Evolutionary conservation across 2,113 vertebrate species (phyloP).

Genomic region (Peromyscus polionotus): DNA sequence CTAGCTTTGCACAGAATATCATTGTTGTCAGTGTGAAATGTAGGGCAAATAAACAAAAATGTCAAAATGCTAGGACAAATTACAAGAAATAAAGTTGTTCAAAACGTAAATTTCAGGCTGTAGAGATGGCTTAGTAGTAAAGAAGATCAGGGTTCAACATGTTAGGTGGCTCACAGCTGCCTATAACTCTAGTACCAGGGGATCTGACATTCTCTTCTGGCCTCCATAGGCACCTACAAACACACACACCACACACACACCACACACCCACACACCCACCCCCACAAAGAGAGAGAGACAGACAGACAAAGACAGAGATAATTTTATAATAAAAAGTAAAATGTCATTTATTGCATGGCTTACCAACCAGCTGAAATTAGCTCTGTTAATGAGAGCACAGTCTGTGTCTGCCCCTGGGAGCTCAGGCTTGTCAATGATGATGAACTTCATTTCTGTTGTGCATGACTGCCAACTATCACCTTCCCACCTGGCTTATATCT

Average conservation of each 20-base stretch:
- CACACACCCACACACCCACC: not conserved
- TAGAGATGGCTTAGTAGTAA: not conserved
- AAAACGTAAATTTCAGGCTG: not conserved
- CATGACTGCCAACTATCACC: not conserved
- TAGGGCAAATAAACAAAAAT: conserved; percentile 27
- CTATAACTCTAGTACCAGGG: not conserved
- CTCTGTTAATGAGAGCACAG: conserved; percentile 27
- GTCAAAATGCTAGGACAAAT: conserved; percentile 13
- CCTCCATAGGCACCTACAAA: not conserved
- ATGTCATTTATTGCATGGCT: not conserved
- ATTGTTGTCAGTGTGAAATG: not conserved
- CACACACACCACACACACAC: not conserved
- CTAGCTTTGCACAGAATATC: not conserved
- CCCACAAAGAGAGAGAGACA: not conserved
- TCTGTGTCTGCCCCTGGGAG: not conserved
- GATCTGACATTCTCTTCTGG: not conserved
- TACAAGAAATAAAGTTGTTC: not conserved
- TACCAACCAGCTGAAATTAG: conserved; percentile 1
- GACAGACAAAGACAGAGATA: not conserved
- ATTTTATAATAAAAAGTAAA: not conserved
- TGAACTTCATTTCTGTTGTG: conserved; percentile 25
- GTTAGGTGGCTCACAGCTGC: not conserved
- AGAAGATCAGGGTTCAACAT: not conserved
- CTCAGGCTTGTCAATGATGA: conserved; percentile 50
- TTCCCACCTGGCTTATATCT: not conserved